Conservation (phyloP, 1,140 invertebrate species). For the Pteromalus puparum region DNA sequence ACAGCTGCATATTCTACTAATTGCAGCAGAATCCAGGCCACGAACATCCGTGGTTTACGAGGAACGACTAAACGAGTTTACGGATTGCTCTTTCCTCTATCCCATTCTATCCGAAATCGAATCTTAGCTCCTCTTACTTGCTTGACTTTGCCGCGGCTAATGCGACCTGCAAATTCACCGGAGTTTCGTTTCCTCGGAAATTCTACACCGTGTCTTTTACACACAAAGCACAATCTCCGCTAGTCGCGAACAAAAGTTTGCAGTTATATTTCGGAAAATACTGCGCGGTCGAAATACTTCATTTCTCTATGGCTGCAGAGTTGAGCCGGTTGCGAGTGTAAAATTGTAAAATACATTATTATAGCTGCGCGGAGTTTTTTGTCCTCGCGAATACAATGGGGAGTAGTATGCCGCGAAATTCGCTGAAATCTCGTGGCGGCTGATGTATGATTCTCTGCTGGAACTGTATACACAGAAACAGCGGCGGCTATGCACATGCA, state of each 20-base stretch:
- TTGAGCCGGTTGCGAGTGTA: neutral
- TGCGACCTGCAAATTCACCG: neutral
- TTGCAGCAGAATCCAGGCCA: conserved; percentile 62
- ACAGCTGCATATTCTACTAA: conserved; percentile 61
- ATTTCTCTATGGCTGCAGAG: neutral
- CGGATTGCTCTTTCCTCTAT: conserved; percentile 35
- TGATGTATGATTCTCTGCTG: conserved; percentile 29
- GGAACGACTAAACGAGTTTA: conserved; percentile 58
- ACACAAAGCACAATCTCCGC: neutral
- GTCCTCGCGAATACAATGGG: conserved; percentile 13
- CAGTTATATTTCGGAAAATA: conserved; percentile 4
- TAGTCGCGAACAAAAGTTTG: neutral
- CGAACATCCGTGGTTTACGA: conserved; percentile 62
- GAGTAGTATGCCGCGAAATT: conserved; percentile 30
- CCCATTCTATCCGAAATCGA: conserved; percentile 43
- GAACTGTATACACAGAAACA: neutral
- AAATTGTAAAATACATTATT: conserved; percentile 2
- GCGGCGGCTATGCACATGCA: conserved; percentile 17
- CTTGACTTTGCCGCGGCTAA: conserved; percentile 7
- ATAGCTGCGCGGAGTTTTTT: neutral
- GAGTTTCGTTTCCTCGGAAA: neutral
- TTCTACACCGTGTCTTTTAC: neutral
- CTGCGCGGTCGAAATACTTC: neutral
- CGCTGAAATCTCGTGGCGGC: conserved; percentile 32
- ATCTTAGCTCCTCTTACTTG: conserved; percentile 27